phyloP scores from a whole-genome alignment of 2,888 invertebrate genomes.

The Alcis repandata region DNA sequence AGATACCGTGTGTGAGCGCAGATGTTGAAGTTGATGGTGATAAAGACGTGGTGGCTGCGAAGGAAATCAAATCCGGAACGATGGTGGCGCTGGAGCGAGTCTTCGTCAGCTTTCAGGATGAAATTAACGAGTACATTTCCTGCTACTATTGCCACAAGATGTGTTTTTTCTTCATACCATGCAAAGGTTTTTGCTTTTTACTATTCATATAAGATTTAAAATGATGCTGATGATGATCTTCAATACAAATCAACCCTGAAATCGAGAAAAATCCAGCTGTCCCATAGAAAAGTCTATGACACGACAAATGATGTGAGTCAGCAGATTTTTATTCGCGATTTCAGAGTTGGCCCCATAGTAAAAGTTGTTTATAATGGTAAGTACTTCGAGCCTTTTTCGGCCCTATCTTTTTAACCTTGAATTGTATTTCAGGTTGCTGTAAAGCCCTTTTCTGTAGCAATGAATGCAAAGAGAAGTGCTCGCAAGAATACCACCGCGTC shows the following conservation, averaged over 20 bases:
- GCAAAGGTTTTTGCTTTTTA: slow-evolving; percentile 7
- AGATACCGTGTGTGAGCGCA: slow-evolving; percentile 31
- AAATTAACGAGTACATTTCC: neutral
- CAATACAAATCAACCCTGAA: too few relatives aligned
- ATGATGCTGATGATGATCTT: neutral
- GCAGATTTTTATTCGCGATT: too few relatives aligned
- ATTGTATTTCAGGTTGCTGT: slow-evolving; percentile 3
- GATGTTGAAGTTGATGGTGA: slow-evolving; percentile 26
- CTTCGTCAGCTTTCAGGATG: slow-evolving; percentile 18
- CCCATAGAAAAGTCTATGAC: too few relatives aligned
- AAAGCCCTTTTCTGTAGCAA: slow-evolving; percentile 29
- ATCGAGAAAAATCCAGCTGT: too few relatives aligned
- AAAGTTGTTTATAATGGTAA: too few relatives aligned
- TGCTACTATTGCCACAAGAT: slow-evolving; percentile 34
- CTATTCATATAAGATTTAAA: too few relatives aligned
- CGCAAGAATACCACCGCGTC: slow-evolving; percentile 32
- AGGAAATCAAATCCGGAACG: slow-evolving; percentile 23
- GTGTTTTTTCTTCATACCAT: slow-evolving; percentile 17
- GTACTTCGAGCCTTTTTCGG: too few relatives aligned
- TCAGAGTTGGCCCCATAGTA: too few relatives aligned
- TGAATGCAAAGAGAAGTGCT: slow-evolving; percentile 19
- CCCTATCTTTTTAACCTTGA: neutral
- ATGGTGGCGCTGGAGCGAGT: slow-evolving; percentile 37
- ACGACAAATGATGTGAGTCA: too few relatives aligned
- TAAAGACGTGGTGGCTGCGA: slow-evolving; percentile 19